Evolutionary conservation across 2,888 invertebrate genomes (phyloP).

Genomic region (Masnerella sp.): DNA sequence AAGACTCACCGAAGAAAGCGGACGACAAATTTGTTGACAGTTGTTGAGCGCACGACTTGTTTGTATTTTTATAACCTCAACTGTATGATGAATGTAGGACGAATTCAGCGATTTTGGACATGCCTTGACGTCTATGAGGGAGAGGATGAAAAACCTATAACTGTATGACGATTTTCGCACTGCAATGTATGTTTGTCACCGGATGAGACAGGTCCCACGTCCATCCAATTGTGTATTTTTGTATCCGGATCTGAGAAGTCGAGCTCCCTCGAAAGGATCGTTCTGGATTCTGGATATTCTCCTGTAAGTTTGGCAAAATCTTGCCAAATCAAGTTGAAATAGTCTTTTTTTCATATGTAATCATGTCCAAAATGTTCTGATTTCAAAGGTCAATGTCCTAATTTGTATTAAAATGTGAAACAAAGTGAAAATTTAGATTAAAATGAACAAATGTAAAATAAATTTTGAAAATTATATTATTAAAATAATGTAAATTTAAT

Average conservation of each 20-base stretch:
- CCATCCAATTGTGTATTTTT: slow-evolving; percentile 21
- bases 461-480: too few relatives aligned
- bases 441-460: too few relatives aligned
- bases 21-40: too few relatives aligned
- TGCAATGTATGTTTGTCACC: slow-evolving; percentile 31
- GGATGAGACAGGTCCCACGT: slow-evolving; percentile 32
- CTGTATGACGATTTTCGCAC: slow-evolving; percentile 13
- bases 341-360: too few relatives aligned
- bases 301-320: slow-evolving; percentile 45
- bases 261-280: slow-evolving; percentile 13
- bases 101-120: slow-evolving; percentile 62
- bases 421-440: too few relatives aligned
- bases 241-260: slow-evolving; percentile 31
- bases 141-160: slow-evolving; percentile 58
- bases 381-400: too few relatives aligned
- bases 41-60: too few relatives aligned
- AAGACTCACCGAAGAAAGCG: too few relatives aligned
- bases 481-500: too few relatives aligned
- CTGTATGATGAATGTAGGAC: slow-evolving; percentile 69
- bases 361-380: too few relatives aligned
- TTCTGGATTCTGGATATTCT: slow-evolving; percentile 25
- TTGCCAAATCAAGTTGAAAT: slow-evolving; percentile 42
- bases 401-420: too few relatives aligned
- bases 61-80: slow-evolving; percentile 68
- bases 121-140: slow-evolving; percentile 60